Conservation (phyloP, 2,888 invertebrate species). For the Amitus sp. region DNA sequence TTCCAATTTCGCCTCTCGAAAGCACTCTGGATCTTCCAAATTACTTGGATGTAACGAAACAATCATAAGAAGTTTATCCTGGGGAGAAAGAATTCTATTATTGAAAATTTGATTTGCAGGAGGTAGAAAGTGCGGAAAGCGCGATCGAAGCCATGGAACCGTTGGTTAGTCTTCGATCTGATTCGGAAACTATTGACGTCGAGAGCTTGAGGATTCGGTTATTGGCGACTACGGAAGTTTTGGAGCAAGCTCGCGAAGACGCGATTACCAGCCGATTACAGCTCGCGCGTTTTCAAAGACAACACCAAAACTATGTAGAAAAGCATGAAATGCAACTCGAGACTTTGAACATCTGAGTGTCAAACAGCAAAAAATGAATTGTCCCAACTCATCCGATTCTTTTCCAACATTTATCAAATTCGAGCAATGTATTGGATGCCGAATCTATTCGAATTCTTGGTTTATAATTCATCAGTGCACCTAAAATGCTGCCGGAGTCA, state of each 20-base stretch:
- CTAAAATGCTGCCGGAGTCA: constrained; percentile 16
- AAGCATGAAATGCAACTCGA: constrained; percentile 68
- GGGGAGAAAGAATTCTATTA: neutral
- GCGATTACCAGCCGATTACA: constrained; percentile 58
- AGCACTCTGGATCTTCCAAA: constrained; percentile 60
- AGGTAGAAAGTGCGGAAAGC: constrained; percentile 56
- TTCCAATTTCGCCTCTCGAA: constrained; percentile 61
- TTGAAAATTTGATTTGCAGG: constrained; percentile 42
- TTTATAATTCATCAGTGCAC: constrained; percentile 32
- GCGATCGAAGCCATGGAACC: constrained; percentile 59
- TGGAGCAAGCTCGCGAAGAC: constrained; percentile 61
- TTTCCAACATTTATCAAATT: too few species aligned
- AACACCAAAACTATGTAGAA: constrained; percentile 62
- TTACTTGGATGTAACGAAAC: constrained; percentile 64
- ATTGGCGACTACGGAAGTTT: constrained; percentile 54
- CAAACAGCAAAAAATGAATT: too few species aligned
- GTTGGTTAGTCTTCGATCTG: constrained; percentile 46
- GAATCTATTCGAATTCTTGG: constrained; percentile 13
- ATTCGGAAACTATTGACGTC: constrained; percentile 50
- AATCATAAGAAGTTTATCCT: constrained; percentile 4
- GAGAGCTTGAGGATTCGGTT: constrained; percentile 52
- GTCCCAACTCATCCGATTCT: too few species aligned
- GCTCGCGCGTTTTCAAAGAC: constrained; percentile 58
- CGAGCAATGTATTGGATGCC: too few species aligned
- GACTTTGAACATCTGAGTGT: constrained; percentile 75